Evolutionary conservation across 2,888 invertebrate genomes (phyloP).

Genomic region (Sussaba pulchella): DNA sequence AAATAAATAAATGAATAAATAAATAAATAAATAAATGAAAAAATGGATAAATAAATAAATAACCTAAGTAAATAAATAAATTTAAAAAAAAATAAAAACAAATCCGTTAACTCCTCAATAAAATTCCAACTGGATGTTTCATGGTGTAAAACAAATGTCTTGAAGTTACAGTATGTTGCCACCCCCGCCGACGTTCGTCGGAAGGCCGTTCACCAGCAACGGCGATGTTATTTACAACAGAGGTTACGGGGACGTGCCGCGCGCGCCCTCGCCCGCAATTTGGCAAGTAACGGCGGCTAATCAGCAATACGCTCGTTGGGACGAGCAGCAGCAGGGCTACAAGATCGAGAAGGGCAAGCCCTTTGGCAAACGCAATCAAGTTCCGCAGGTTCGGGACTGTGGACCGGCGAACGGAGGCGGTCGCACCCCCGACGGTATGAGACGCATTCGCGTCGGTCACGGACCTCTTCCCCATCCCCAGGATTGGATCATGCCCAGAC

Average conservation of each 20-base stretch:
- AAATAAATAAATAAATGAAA: too few relatives aligned
- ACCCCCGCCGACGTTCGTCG: conserved; percentile 77
- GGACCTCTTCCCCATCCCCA: conserved; percentile 74
- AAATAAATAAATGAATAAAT: too few relatives aligned
- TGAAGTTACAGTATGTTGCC: conserved; percentile 76
- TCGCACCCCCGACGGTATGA: conserved; percentile 79
- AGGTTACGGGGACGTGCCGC: conserved; percentile 77
- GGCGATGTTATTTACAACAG: conserved; percentile 77
- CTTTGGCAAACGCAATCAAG: conserved; percentile 74
- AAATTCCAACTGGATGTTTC: not conserved
- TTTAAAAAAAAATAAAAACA: not conserved
- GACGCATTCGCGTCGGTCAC: conserved; percentile 80
- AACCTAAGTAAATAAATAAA: too few relatives aligned
- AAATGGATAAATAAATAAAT: too few relatives aligned
- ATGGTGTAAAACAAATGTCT: not conserved
- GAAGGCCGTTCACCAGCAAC: conserved; percentile 76
- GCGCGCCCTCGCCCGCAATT: conserved; percentile 78
- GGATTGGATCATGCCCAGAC: conserved; percentile 74
- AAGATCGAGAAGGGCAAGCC: conserved; percentile 74
- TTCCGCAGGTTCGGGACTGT: conserved; percentile 76
- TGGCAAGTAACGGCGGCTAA: conserved; percentile 74
- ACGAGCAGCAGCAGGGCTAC: conserved; percentile 74
- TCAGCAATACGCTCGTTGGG: conserved; percentile 76
- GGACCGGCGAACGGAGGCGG: conserved; percentile 60
- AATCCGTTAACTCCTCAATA: too few relatives aligned